phyloP scores from a whole-genome alignment of 2,113 vertebrate genomes.

The Sclerurus mexicanus region DNA sequence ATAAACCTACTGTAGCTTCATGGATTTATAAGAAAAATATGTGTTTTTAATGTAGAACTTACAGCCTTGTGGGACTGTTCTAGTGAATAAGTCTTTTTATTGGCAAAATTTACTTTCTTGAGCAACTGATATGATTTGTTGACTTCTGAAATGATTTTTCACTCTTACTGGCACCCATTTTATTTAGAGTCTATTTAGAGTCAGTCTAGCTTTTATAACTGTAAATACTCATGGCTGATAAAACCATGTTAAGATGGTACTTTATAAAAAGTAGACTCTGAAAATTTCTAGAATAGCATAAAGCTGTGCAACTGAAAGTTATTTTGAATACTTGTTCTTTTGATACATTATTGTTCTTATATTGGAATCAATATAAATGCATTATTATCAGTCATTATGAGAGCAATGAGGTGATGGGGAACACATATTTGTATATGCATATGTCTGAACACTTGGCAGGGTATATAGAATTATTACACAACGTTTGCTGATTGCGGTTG shows the following conservation, averaged over 20 bases:
- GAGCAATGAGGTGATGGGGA: neutral
- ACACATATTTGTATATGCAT: neutral
- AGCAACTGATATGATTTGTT: neutral
- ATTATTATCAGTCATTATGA: neutral
- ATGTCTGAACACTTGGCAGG: neutral
- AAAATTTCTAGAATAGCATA: neutral
- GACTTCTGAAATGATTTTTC: neutral
- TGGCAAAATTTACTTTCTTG: neutral
- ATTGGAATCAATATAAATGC: neutral
- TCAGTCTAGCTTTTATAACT: neutral
- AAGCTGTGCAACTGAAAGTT: neutral
- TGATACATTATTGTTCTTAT: neutral
- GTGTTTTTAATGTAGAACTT: neutral
- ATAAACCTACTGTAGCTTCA: neutral
- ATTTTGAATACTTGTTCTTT: neutral
- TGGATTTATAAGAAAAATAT: slow-evolving; percentile 31
- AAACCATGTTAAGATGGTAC: neutral
- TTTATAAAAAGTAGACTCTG: neutral
- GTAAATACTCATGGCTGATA: neutral
- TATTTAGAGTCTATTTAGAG: neutral
- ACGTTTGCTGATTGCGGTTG: neutral
- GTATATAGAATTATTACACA: neutral
- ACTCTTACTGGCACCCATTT: neutral
- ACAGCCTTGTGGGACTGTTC: neutral
- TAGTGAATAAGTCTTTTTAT: neutral